Percentiles rank a stretch among this genome's conserved stretches.
Evolutionary conservation across 2,113 vertebrate genomes (phyloP).

Genomic region (Amphilophus citrinellus): DNA sequence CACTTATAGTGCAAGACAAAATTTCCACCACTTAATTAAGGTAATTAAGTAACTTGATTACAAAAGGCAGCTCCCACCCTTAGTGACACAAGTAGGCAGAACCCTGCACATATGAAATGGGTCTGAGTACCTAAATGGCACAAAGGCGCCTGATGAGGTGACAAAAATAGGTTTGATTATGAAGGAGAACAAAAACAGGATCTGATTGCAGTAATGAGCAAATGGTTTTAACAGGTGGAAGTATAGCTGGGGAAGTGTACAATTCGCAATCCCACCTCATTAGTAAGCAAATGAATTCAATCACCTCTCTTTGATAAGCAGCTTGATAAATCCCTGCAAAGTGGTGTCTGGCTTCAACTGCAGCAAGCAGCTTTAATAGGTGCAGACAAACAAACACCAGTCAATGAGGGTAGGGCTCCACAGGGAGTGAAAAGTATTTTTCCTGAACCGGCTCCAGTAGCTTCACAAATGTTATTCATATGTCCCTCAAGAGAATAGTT

Average conservation of each 20-base stretch:
- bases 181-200: constrained; percentile 46
- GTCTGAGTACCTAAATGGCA: constrained; percentile 12
- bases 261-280: constrained; percentile 61
- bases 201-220: constrained; percentile 65
- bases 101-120: neutral
- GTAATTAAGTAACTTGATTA: constrained; percentile 9
- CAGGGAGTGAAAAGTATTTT: constrained; percentile 53
- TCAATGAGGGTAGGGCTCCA: constrained; percentile 56
- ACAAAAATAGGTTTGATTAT: constrained; percentile 61
- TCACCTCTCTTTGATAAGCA: constrained; percentile 61
- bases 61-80: neutral
- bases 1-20: neutral
- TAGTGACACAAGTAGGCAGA: neutral
- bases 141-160: constrained; percentile 57
- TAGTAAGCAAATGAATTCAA: constrained; percentile 76
- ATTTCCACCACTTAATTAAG: neutral
- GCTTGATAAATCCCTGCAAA: constrained; percentile 72
- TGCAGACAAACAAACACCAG: constrained; percentile 59
- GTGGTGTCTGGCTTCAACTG: constrained; percentile 56
- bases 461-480: constrained; percentile 64
- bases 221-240: constrained; percentile 66
- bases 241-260: constrained; percentile 52
- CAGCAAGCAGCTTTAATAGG: constrained; percentile 63
- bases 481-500: constrained; percentile 38
- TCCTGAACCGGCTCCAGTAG: constrained; percentile 34